A percentile compares a stretch with the other conserved stretches of the same genome.
These are phyloP conservation scores for Spinus pinus DNA, from an alignment of 2,797 vertebrate genomes.

Conservation along the genomic window DNA sequence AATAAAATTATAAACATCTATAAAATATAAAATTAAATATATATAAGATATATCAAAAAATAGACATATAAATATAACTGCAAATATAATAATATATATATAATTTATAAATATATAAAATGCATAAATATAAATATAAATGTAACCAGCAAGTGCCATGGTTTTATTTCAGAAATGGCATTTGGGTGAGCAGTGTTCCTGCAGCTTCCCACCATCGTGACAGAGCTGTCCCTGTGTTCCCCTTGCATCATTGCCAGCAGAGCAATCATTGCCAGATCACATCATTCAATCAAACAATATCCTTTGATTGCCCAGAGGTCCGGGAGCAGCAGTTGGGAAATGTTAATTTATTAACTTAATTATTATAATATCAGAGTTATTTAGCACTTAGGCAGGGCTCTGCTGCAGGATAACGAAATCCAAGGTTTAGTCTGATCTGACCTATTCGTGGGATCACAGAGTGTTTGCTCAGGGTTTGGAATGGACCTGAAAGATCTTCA, in stretches of 20 bases:
- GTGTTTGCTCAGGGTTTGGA: not conserved
- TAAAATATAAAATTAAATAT: no score
- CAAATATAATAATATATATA: not conserved
- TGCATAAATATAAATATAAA: not conserved
- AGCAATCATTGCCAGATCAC: not conserved
- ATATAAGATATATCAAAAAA: not conserved
- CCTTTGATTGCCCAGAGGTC: conserved; percentile 1
- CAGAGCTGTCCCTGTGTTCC: rapidly evolving
- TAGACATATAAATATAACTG: not conserved
- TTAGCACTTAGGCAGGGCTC: not conserved
- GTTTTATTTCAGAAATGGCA: rapidly evolving
- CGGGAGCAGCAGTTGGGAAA: not conserved
- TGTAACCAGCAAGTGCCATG: rapidly evolving
- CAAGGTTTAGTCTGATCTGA: not conserved
- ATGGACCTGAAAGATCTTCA: not conserved
- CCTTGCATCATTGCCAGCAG: not conserved
- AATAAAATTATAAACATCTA: no score
- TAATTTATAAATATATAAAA: not conserved
- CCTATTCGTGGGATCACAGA: rapidly evolving
- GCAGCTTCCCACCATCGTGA: not conserved
- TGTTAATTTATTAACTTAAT: not conserved
- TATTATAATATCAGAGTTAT: not conserved
- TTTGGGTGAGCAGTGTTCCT: not conserved
- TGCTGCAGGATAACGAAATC: not conserved
- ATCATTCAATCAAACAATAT: not conserved